Conservation (phyloP, 2,888 invertebrate genomes). For the Conistra vaccinii region DNA sequence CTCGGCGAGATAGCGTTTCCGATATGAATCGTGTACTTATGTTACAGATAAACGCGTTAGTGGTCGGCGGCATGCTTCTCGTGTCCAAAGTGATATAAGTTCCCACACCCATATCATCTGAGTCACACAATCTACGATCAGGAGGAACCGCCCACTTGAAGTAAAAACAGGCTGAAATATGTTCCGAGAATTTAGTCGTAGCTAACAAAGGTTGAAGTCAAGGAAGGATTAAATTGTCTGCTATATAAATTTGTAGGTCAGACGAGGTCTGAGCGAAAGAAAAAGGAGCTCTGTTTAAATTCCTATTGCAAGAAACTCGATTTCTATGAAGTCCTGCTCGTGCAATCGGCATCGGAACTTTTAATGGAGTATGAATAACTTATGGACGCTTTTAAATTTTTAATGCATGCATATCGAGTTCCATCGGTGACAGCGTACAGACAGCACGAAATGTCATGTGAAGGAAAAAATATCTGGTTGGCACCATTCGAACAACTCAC, state of each 20-base stretch:
- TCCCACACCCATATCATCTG: slow-evolving; percentile 86
- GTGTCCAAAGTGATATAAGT: slow-evolving; percentile 78
- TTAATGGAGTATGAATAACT: slow-evolving; percentile 65
- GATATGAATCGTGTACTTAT: slow-evolving; percentile 80
- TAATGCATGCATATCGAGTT: slow-evolving; percentile 71
- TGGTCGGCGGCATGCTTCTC: slow-evolving; percentile 73
- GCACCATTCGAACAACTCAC: slow-evolving; percentile 81
- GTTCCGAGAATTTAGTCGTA: slow-evolving; percentile 77
- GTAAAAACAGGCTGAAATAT: slow-evolving; percentile 80
- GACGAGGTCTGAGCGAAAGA: slow-evolving; percentile 70
- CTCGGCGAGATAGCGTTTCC: slow-evolving; percentile 76
- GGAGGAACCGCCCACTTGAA: slow-evolving; percentile 83
- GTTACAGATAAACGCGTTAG: slow-evolving; percentile 78
- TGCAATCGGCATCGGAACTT: slow-evolving; percentile 59
- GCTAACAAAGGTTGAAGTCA: slow-evolving; percentile 70
- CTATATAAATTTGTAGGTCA: slow-evolving; percentile 75
- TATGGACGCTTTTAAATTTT: slow-evolving; percentile 67
- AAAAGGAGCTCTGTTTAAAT: slow-evolving; percentile 65
- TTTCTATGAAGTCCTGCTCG: slow-evolving; percentile 59
- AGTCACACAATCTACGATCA: slow-evolving; percentile 84
- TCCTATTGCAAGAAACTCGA: slow-evolving; percentile 66
- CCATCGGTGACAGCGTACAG: slow-evolving; percentile 67
- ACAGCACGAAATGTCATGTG: slow-evolving; percentile 74
- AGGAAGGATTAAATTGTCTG: slow-evolving; percentile 76
- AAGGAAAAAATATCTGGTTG: slow-evolving; percentile 79